Conservation (phyloP, 2,888 invertebrate species). For the Apocheima hispidaria region DNA sequence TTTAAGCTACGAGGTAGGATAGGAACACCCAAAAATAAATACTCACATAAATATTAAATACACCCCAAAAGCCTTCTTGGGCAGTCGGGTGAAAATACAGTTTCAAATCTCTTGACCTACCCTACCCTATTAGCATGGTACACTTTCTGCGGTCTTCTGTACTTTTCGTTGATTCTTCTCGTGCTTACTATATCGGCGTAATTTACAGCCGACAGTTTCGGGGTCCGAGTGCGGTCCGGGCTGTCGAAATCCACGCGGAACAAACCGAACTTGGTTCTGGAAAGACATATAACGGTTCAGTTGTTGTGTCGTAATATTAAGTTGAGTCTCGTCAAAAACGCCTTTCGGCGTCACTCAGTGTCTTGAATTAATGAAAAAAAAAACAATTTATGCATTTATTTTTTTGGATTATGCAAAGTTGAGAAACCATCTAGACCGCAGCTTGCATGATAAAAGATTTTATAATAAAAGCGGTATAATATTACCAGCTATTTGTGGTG, state of each 20-base stretch:
- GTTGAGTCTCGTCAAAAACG: conserved; percentile 8
- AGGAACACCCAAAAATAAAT: too few species aligned
- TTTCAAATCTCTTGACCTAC: conserved; percentile 7
- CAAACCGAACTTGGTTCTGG: conserved; percentile 78
- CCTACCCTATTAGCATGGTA: conserved; percentile 30
- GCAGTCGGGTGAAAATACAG: too few species aligned
- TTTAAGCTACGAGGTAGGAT: too few species aligned
- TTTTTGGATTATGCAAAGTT: neutral
- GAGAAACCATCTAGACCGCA: neutral
- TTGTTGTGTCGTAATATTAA: conserved; percentile 26
- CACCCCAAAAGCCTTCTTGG: too few species aligned
- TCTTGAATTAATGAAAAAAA: too few species aligned
- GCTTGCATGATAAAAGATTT: neutral
- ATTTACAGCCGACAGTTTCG: conserved; percentile 76
- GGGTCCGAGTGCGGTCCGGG: conserved; percentile 71
- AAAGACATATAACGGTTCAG: conserved; percentile 48
- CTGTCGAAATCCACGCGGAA: conserved; percentile 78
- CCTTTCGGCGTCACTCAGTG: neutral
- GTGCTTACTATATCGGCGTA: conserved; percentile 74
- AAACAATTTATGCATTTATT: too few species aligned
- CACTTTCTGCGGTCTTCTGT: conserved; percentile 50
- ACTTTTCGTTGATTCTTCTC: conserved; percentile 68
- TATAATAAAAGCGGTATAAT: neutral
- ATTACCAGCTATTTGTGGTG: neutral
- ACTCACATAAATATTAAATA: too few species aligned